Evolutionary conservation across 2,113 vertebrate genomes (phyloP).

Genomic region (Scatophagus argus): DNA sequence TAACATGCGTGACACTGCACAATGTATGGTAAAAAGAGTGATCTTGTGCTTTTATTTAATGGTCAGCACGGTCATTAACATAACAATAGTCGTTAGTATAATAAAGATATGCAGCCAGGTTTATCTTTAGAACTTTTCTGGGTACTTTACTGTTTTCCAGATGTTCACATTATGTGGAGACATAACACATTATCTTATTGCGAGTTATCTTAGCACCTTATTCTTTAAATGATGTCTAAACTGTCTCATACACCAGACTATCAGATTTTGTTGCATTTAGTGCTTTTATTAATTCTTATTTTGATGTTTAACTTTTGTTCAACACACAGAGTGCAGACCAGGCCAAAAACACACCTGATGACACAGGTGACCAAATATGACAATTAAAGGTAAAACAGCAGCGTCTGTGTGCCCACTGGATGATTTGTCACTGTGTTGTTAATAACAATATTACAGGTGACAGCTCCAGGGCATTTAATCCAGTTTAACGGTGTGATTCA

Average conservation of each 20-base stretch:
- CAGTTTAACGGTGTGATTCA: constrained; percentile 1
- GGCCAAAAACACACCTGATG: background rate
- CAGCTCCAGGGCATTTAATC: constrained; percentile 1
- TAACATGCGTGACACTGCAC: background rate
- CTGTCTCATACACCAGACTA: background rate
- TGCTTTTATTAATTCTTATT: background rate
- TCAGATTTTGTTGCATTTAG: background rate
- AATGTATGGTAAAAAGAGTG: no score
- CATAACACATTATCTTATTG: background rate
- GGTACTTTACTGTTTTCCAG: no score
- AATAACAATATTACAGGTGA: constrained; percentile 18
- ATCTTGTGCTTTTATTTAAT: background rate
- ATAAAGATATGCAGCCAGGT: background rate
- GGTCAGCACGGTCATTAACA: background rate
- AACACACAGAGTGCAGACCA: background rate
- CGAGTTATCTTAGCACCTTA: background rate
- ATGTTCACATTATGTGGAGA: background rate
- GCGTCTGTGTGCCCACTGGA: background rate
- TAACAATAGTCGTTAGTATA: no score
- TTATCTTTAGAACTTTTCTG: background rate
- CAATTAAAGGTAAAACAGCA: background rate
- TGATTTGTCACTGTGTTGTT: background rate
- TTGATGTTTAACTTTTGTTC: background rate
- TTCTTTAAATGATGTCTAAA: background rate
- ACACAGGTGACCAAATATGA: background rate